Evolutionary conservation across 2,797 vertebrate species (phyloP).

Genomic region (Trichosurus vulpecula): DNA sequence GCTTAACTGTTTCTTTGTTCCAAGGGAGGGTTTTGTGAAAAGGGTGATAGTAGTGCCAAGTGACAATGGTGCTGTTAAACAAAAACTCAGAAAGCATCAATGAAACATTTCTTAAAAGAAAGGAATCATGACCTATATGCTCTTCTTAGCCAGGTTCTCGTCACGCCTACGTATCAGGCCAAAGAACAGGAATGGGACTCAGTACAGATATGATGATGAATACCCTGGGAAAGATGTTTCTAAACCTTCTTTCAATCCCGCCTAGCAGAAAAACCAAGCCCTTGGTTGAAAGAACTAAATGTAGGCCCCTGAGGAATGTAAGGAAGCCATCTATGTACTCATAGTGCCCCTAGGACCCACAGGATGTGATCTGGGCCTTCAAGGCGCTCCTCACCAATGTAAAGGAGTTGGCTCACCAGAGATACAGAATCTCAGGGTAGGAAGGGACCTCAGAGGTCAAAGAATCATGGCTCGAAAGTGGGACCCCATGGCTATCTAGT

Average conservation of each 20-base stretch:
- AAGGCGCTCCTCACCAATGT: not conserved
- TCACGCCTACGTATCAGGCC: not conserved
- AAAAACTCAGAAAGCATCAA: not conserved
- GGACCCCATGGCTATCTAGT: not conserved
- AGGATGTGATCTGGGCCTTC: not conserved
- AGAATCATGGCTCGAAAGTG: not conserved
- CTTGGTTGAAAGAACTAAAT: not conserved
- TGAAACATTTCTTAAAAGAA: not conserved
- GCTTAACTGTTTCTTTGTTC: not conserved
- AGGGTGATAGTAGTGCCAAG: not conserved
- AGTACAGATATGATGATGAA: not conserved
- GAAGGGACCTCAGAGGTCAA: not conserved
- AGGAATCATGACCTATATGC: not conserved
- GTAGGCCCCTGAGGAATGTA: not conserved
- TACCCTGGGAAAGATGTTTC: not conserved
- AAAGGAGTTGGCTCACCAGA: not conserved
- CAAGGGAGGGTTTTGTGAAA: not conserved
- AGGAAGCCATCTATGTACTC: not conserved
- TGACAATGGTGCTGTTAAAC: not conserved
- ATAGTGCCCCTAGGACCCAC: not conserved
- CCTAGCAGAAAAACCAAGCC: not conserved
- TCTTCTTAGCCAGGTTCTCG: not conserved
- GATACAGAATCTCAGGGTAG: not conserved
- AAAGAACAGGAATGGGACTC: not conserved
- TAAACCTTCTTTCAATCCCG: not conserved